Percentiles rank a stretch among this genome's conserved stretches.
phyloP scores from a whole-genome alignment of 2,113 vertebrate species.

The Oxyura jamaicensis region DNA sequence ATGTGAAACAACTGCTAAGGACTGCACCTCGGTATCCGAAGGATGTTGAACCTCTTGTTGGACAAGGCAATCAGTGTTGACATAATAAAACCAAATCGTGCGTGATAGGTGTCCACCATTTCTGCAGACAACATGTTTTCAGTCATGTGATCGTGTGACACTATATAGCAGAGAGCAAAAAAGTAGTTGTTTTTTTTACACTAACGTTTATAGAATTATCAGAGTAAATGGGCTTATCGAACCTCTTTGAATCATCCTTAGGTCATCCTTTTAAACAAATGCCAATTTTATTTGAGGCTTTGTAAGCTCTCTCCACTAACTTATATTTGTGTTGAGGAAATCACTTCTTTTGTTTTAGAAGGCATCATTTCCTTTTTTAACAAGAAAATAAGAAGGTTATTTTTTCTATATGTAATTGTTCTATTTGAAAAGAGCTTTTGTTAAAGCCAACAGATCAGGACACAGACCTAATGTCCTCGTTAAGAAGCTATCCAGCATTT shows the following conservation, averaged over 20 bases:
- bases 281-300: slow-evolving; percentile 45
- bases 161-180: slow-evolving; percentile 14
- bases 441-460: slow-evolving; percentile 49
- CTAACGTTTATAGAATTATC: slow-evolving; percentile 15
- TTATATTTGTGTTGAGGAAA: slow-evolving; percentile 38
- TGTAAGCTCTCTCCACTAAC: slow-evolving; percentile 36
- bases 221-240: slow-evolving; percentile 28
- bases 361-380: slow-evolving; percentile 66
- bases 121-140: background rate
- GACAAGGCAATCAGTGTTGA: background rate
- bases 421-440: slow-evolving; percentile 65
- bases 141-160: background rate
- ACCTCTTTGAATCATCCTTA: slow-evolving; percentile 31
- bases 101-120: background rate
- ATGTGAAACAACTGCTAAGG: slow-evolving; percentile 71
- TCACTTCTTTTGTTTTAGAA: slow-evolving; percentile 60
- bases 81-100: slow-evolving; percentile 13
- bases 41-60: background rate
- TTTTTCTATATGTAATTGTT: slow-evolving; percentile 69
- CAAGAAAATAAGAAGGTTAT: slow-evolving; percentile 60
- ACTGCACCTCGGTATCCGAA: background rate
- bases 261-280: slow-evolving; percentile 47
- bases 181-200: background rate
- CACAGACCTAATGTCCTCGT: slow-evolving; percentile 19
- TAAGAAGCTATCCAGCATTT: slow-evolving; percentile 57